Percentiles rank a stretch among this genome's conserved stretches.
Conservation (phyloP, 2,113 vertebrate genomes). For the Sapayoa aenigma region DNA sequence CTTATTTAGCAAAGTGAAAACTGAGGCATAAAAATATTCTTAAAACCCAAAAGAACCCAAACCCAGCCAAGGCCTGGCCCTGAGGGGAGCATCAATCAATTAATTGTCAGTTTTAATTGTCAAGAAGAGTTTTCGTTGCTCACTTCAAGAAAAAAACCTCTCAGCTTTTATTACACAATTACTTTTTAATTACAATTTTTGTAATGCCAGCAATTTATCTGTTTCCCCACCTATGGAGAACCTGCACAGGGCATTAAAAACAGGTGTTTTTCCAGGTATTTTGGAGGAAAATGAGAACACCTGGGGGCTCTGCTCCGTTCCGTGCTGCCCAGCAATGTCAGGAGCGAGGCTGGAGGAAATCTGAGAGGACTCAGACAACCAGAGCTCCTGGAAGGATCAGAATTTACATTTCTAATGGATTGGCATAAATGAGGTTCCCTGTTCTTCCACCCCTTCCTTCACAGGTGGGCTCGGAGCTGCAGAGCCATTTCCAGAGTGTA, state of each 20-base stretch:
- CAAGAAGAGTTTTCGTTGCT: background rate
- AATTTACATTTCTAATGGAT: background rate
- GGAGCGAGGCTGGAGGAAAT: conserved; percentile 14
- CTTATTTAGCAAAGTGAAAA: background rate
- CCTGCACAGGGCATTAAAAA: background rate
- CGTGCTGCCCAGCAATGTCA: background rate
- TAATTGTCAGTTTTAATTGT: background rate
- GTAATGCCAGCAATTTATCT: background rate
- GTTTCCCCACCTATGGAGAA: background rate
- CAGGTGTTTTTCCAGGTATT: background rate
- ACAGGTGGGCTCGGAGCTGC: background rate
- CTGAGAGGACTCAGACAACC: background rate
- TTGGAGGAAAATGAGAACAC: background rate
- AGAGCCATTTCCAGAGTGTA: background rate
- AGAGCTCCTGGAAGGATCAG: background rate
- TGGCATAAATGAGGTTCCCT: background rate
- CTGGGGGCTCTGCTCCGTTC: rapidly evolving
- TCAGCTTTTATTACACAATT: background rate
- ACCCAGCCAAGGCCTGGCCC: background rate
- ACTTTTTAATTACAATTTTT: background rate
- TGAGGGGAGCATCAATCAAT: background rate
- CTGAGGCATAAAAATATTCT: background rate
- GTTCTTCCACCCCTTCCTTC: background rate
- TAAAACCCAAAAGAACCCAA: background rate
- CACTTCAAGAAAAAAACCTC: background rate